Conservation (phyloP, 1,140 invertebrate species). For the Leptopilina clavipes region DNA sequence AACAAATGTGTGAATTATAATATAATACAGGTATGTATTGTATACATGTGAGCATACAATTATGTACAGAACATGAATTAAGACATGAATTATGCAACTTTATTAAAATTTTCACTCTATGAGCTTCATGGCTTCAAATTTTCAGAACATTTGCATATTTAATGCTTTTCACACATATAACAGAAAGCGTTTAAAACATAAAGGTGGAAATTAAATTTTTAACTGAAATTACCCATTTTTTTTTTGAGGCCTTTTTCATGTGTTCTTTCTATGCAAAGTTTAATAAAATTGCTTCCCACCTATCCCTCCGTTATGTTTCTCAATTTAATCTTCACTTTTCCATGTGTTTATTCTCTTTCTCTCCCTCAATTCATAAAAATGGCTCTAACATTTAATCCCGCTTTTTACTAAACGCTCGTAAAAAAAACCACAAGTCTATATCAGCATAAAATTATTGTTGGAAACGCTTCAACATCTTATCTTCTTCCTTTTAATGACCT, state of each 20-base stretch:
- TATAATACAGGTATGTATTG: background rate
- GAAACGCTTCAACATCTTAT: background rate
- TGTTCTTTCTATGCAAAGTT: constrained; percentile 9
- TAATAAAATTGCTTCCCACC: background rate
- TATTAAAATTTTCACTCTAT: constrained; percentile 1
- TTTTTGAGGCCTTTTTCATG: background rate
- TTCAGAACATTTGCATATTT: constrained; percentile 2
- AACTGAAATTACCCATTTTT: background rate
- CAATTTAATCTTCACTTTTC: background rate
- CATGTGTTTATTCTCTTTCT: too few species aligned
- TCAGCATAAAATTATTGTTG: constrained; percentile 13
- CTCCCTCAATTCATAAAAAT: constrained; percentile 2
- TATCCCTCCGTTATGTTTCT: background rate
- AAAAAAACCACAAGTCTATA: constrained; percentile 1
- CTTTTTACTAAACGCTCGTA: constrained; percentile 8
- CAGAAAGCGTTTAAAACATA: constrained; percentile 13
- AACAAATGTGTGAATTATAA: background rate
- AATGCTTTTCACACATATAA: background rate
- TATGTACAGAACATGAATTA: constrained; percentile 7
- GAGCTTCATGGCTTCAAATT: background rate
- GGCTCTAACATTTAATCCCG: background rate
- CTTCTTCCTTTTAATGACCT: background rate
- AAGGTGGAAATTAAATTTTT: constrained; percentile 13
- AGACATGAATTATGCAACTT: constrained; percentile 3
- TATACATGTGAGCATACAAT: background rate